Percentiles rank a stretch among this genome's conserved stretches.
phyloP scores from a whole-genome alignment of 2,797 vertebrate genomes.

The Manis javanica region DNA sequence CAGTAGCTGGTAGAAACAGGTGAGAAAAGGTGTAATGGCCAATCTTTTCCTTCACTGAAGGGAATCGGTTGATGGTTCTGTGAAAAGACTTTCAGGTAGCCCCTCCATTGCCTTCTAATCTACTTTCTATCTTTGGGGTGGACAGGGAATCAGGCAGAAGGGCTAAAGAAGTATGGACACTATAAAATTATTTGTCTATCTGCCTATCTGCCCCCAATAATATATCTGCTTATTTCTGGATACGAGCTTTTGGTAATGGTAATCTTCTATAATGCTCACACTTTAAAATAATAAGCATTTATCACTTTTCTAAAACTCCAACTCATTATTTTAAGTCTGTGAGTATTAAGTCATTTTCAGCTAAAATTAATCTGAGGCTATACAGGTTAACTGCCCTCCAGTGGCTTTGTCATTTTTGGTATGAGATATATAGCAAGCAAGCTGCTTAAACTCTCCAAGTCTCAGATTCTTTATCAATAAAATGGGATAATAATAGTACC shows the following conservation, averaged over 20 bases:
- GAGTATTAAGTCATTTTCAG: background rate
- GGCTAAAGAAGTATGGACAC: background rate
- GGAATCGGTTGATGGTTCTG: background rate
- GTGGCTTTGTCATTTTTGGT: conserved; percentile 15
- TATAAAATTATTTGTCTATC: background rate
- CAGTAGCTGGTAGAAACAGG: background rate
- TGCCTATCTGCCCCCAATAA: background rate
- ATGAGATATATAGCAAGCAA: background rate
- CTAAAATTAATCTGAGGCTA: background rate
- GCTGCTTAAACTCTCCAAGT: conserved; percentile 16
- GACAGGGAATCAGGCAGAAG: background rate
- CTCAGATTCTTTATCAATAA: conserved; percentile 42
- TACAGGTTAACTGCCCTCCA: background rate
- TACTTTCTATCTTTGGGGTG: background rate
- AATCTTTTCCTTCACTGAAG: background rate
- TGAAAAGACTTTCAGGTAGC: background rate
- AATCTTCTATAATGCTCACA: conserved; percentile 19
- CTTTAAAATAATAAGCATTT: conserved; percentile 38
- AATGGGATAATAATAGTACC: background rate
- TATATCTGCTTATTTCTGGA: conserved; percentile 30
- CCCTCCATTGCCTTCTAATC: conserved; percentile 13
- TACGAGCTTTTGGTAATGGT: conserved; percentile 33
- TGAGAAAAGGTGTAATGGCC: background rate
- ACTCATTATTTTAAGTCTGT: conserved; percentile 35
- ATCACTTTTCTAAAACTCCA: background rate